Evolutionary conservation across 1,140 invertebrate species (phyloP), one percentile per base, ranked within the genome.

Genomic region (Calephelis virginiensis): DNA sequence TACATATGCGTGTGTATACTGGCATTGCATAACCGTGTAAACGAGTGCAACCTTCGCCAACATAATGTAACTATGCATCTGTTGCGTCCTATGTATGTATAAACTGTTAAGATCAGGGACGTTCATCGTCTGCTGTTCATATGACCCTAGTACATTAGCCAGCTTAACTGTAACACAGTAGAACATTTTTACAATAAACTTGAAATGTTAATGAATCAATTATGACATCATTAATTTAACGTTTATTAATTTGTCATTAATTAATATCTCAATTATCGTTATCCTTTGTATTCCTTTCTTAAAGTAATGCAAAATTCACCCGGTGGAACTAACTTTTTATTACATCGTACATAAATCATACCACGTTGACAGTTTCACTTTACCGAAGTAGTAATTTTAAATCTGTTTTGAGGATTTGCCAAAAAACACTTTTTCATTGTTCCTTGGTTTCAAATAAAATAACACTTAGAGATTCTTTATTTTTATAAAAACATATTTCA

Each of bases 11-110:
- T 74, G 70, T 65, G 62, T 74, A 68, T 70, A 69, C 70, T 61
- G 70, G 65, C 69, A 70, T 61, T 50, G 63, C 70, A 66, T 66
- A 62, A 53, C 67, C 71, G 72, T 85, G 83, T 88, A 88, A 89
- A 78, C 76, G 76, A 78, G 75, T 77, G 76, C 79, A 86, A 76
- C 85, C 80, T 84, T 85, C 83, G 73, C 74, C 69, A 70, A 75
- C 80, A 77, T 81, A 82, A 77, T 85, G 83, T 86, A 86, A 85
- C 77, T 83, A 82, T 81, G 75, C 69, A 71, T 71, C 69, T 69
- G 68, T 64, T 72, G 67, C 64, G 61, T 40, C 8, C 17, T 69
- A 67, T 80, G 74, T 75, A 61, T 80, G 78, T 76, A 74, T 64
- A 59, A 66, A 77, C 69, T 74, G 77, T 76, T 81, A 78, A 86